Conservation (phyloP, 2,888 invertebrate genomes). For the Tinea semifulvella region DNA sequence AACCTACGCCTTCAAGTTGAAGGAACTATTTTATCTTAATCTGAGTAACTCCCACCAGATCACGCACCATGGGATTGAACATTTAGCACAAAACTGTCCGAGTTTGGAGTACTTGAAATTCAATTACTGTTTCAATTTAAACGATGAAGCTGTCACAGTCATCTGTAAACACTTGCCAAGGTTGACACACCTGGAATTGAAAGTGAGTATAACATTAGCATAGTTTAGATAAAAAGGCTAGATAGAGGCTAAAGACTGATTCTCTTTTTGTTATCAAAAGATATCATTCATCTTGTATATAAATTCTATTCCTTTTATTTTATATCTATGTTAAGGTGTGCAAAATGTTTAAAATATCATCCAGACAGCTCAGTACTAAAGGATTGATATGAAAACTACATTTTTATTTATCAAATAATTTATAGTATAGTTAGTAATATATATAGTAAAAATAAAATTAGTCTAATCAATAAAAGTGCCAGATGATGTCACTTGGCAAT, state of each 20-base stretch:
- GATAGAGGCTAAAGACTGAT: no score
- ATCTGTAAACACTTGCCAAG: constrained; percentile 49
- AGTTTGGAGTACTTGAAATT: constrained; percentile 75
- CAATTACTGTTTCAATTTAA: constrained; percentile 73
- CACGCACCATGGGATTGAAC: constrained; percentile 69
- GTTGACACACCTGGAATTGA: constrained; percentile 65
- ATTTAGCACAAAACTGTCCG: constrained; percentile 72
- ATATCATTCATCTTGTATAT: no score
- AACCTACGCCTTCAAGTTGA: constrained; percentile 72
- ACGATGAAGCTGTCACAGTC: constrained; percentile 65
- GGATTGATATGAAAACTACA: no score
- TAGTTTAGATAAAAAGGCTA: background rate
- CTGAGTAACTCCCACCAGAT: constrained; percentile 77
- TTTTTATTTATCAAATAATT: no score
- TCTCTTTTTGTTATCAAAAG: no score
- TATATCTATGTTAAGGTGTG: background rate
- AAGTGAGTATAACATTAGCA: constrained; percentile 43
- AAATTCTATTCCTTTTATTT: background rate
- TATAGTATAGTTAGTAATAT: no score
- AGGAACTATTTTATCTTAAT: constrained; percentile 69
- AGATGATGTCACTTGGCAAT: no score
- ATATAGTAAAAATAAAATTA: no score
- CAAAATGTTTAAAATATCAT: background rate
- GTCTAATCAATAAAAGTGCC: no score
- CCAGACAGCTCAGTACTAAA: no score